Evolutionary conservation across 2,113 vertebrate species (phyloP), one percentile per base, ranked within the genome.

Genomic region (Cyprinus carpio): DNA sequence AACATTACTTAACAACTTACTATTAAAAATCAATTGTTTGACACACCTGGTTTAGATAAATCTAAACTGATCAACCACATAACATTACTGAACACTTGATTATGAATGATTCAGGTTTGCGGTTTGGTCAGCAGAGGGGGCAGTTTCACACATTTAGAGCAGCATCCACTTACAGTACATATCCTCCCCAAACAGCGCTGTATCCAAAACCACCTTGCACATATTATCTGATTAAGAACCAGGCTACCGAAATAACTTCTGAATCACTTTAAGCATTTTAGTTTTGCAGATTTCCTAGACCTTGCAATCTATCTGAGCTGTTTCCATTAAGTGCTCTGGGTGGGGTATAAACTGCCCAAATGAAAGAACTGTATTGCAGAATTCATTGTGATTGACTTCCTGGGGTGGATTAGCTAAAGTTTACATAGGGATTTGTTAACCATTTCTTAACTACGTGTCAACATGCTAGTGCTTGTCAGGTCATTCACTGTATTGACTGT

Each of bases 41-140:
- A n/a, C n/a, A n/a, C n/a, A n/a, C n/a, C n/a, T n/a, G n/a, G n/a
- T n/a, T n/a, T n/a, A 37, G 34, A 37, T 37, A 20, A 7, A 62
- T 25, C n/a, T 37, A 37, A 37, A 37, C 34, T 37, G 6, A 7
- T 40, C 37, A 5, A 12, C 60, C 60, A 11, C 67, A 10, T 46
- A 23, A 40, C 40, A 40, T 40, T 40, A 40, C 13, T 46, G 11
- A 31, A 34, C 6, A 27, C 43, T 51, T 27, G 40, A 27, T 25
- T 16, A 46, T 25, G n/a, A 40, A 43, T n/a, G 8, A 27, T 43
- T 46, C 56, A 58, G 23, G 20, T 58, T 27, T 31, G 65, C 9
- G 8, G 6, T 87, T 62, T n/a, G 34, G 84, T 87, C 94, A 93
- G 89, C 87, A 93, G 93, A 92, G 91, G 91, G 91, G 88, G 90